phyloP scores from a whole-genome alignment of 2,113 vertebrate species.

The Buteo buteo region DNA sequence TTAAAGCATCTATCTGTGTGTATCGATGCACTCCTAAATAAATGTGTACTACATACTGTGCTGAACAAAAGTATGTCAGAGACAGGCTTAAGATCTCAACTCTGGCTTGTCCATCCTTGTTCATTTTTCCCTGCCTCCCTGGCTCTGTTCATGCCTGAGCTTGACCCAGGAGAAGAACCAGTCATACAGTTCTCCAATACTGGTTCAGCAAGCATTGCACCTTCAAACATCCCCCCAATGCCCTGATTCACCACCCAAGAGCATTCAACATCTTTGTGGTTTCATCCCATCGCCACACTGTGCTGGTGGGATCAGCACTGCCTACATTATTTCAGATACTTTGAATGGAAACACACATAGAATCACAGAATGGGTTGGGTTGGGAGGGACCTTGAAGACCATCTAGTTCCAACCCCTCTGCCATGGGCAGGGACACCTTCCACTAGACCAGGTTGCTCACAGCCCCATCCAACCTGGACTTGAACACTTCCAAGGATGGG shows the following conservation, averaged over 20 bases:
- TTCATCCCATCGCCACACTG: neutral
- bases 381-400: neutral
- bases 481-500: rapidly evolving
- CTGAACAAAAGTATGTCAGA: neutral
- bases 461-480: too few relatives aligned
- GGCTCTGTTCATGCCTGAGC: neutral
- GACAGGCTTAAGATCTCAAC: neutral
- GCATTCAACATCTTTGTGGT: neutral
- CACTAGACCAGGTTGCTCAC: neutral
- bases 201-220: neutral
- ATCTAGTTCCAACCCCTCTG: neutral
- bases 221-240: rapidly evolving
- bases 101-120: neutral
- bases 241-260: neutral
- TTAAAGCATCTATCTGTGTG: neutral
- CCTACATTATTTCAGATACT: neutral
- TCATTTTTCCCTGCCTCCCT: neutral
- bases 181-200: neutral
- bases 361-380: neutral
- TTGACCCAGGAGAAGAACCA: neutral
- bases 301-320: neutral
- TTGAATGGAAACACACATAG: neutral
- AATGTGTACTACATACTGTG: neutral
- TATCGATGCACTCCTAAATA: neutral
- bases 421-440: neutral